Conservation (phyloP, 2,797 vertebrate species). For the Cossypha dichroa region DNA sequence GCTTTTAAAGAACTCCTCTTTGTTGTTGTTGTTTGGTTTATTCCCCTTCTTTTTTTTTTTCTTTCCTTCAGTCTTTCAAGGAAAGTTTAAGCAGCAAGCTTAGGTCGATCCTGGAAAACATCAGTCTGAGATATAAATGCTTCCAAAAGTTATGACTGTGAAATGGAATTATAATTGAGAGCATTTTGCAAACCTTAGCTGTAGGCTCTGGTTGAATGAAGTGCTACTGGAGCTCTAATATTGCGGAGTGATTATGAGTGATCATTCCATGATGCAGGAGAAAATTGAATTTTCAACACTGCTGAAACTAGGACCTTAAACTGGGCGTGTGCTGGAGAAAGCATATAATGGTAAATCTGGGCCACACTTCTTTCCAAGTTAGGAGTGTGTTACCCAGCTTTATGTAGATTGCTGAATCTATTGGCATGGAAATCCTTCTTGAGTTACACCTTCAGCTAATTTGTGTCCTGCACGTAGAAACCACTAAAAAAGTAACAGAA, state of each 20-base stretch:
- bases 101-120: background rate
- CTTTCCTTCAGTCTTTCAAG: background rate
- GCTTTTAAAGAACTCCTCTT: background rate
- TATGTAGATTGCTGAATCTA: background rate
- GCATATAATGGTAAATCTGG: background rate
- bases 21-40: background rate
- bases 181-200: conserved; percentile 1
- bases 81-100: background rate
- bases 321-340: background rate
- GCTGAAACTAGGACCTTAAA: background rate
- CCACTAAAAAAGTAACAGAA: background rate
- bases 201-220: background rate
- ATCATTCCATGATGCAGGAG: background rate
- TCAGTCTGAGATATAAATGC: conserved; percentile 14
- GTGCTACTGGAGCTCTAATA: background rate
- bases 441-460: background rate
- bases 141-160: conserved; percentile 29
- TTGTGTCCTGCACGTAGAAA: background rate
- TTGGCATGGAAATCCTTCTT: background rate
- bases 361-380: background rate
- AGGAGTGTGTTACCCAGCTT: background rate
- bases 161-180: conserved; percentile 41
- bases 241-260: background rate
- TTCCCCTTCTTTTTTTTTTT: fast-evolving
- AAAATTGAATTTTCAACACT: conserved; percentile 4